Evolutionary conservation across 2,113 vertebrate species (phyloP).

Genomic region (Vulpes ferrilata): DNA sequence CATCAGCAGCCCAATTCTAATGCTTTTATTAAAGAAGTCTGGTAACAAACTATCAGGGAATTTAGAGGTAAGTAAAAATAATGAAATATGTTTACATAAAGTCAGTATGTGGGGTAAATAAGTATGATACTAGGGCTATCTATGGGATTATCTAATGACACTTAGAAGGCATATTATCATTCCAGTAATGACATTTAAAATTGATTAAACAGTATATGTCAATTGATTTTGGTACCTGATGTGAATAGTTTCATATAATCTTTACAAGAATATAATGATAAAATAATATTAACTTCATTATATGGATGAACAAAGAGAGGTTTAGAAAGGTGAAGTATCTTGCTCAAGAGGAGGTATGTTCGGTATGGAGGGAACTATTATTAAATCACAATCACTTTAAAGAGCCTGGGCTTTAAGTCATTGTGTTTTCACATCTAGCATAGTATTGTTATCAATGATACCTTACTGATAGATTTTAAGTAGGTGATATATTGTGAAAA

Average conservation of each 20-base stretch:
- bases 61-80: slow-evolving; percentile 20
- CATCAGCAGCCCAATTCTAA: slow-evolving; percentile 50
- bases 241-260: background rate
- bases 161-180: background rate
- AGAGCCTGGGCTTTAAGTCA: background rate
- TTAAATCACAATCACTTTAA: background rate
- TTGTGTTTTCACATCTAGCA: background rate
- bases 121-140: background rate
- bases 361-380: background rate
- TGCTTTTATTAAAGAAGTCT: slow-evolving; percentile 66
- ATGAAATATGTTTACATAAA: background rate
- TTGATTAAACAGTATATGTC: background rate
- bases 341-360: background rate
- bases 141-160: background rate
- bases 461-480: slow-evolving; percentile 41
- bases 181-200: slow-evolving; percentile 12
- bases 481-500: slow-evolving; percentile 21
- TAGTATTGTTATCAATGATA: slow-evolving; percentile 6
- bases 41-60: background rate
- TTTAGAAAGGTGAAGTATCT: background rate
- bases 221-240: background rate
- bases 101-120: background rate
- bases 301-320: background rate
- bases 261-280: background rate
- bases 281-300: background rate